Base-by-base conservation (phyloP, 1,140 invertebrate species). In the Cyclargus thomasi region DNA sequence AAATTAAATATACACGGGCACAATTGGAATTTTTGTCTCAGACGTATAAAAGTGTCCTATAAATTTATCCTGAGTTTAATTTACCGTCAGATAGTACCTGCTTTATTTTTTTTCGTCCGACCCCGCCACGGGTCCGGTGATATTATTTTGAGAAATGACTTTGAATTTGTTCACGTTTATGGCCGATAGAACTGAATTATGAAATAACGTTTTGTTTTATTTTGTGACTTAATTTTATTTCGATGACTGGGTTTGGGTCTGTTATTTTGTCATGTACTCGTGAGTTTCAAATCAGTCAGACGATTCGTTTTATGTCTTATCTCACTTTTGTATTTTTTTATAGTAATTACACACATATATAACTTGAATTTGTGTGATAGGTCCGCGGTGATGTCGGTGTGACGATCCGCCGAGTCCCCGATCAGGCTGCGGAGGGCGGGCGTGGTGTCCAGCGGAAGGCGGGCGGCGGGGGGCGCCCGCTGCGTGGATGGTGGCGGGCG, bases 21-120 rank as follows among this genome's bases (percentile, higher is more conserved):
- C 86, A 90, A 88, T 87, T 83, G 83, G 87, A 90, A 88, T 88
- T 90, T 90, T 90, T 90, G 87, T 90, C 87, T 90, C 86, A 90
- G 85, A 68, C 85, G 70, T 88, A 90, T 90, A 90, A 90, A 90
- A 90, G 75, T 90, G 87, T 90, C 87, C 86, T 90, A 90, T 90
- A 90, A 90, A 90, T 90, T 88, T 86, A 87, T 80, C 87, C 87
- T 80, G 83, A 88, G 84, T 88, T 90, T 88, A 87, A 90, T 90
- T 90, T 90, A 90, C 87, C 87, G 87, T 88, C 85, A 83, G 87
- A 88, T 85, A 84, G 83, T 90, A 85, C 85, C 87, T 87, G 84
- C 76, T 76, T 85, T 77, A 76, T 83, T 88, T 83, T 88, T 86
- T 85, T 82, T 80, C 80, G 78, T 82, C 83, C 81, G 83, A 82